Evolutionary conservation across 2,797 vertebrate species (phyloP).

Genomic region (Adelosebastes latens): DNA sequence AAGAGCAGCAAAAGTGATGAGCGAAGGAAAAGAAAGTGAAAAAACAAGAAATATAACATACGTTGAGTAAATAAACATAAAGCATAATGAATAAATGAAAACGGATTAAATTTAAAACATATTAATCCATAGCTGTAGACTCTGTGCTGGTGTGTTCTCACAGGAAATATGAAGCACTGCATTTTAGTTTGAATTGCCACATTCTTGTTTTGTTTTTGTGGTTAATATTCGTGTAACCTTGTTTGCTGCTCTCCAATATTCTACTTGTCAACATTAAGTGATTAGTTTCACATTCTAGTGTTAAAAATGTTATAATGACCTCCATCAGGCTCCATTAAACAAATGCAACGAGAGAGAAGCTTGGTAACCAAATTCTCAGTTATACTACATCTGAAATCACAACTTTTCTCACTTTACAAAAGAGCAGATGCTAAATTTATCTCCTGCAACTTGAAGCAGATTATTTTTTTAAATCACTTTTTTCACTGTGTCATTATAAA

Average conservation of each 20-base stretch:
- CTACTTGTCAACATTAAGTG: not conserved
- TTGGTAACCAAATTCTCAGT: not conserved
- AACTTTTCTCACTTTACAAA: conserved; percentile 1
- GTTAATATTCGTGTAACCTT: not conserved
- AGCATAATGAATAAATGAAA: not conserved
- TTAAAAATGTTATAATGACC: not conserved
- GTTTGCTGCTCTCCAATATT: not conserved
- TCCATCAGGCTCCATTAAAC: not conserved
- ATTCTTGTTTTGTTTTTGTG: not conserved
- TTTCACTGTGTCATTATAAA: not conserved
- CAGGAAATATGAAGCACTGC: not conserved
- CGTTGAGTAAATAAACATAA: not conserved
- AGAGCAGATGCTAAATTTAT: conserved; percentile 6
- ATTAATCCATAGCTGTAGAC: not conserved
- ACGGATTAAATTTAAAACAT: not conserved
- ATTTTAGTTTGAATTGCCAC: not conserved
- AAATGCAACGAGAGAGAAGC: not conserved
- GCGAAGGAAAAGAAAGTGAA: not conserved
- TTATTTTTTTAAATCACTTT: not conserved
- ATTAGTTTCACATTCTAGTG: not conserved
- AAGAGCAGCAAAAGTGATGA: not conserved
- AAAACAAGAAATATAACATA: not conserved
- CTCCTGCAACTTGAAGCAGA: not conserved
- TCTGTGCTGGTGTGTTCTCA: not conserved
- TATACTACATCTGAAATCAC: not conserved